Conservation (phyloP, 2,113 vertebrate species). For the Sphyrna mokarran region DNA sequence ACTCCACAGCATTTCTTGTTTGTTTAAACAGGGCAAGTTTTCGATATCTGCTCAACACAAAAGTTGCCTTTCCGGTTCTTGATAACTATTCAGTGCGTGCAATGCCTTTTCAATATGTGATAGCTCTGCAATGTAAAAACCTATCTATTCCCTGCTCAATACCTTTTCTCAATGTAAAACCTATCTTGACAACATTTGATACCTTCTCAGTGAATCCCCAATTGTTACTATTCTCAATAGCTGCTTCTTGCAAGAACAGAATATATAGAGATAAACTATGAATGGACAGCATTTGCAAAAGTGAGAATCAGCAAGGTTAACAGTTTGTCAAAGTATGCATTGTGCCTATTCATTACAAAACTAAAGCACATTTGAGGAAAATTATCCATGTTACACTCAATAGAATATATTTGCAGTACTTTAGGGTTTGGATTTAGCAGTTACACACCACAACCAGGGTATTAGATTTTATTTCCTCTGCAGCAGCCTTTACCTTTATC, state of each 20-base stretch:
- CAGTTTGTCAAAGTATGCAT: neutral
- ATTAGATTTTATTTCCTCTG: neutral
- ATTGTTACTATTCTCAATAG: neutral
- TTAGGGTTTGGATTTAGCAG: neutral
- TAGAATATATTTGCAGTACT: neutral
- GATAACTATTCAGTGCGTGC: neutral
- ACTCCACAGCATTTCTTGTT: neutral
- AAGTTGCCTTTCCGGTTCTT: neutral
- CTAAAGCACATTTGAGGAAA: conserved; percentile 15
- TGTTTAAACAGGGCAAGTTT: neutral
- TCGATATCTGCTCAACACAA: neutral
- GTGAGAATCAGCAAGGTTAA: neutral
- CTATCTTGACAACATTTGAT: neutral
- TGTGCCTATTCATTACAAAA: neutral
- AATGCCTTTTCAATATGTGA: neutral
- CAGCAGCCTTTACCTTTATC: neutral
- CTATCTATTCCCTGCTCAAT: neutral
- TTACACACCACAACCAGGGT: neutral
- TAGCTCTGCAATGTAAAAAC: neutral
- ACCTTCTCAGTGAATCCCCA: neutral
- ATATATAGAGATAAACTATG: neutral
- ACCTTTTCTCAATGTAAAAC: neutral
- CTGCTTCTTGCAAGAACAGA: neutral
- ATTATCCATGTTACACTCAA: neutral
- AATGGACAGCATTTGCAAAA: neutral